Evolutionary conservation across 1,140 invertebrate species (phyloP).

Genomic region (Pectinophora gossypiella): DNA sequence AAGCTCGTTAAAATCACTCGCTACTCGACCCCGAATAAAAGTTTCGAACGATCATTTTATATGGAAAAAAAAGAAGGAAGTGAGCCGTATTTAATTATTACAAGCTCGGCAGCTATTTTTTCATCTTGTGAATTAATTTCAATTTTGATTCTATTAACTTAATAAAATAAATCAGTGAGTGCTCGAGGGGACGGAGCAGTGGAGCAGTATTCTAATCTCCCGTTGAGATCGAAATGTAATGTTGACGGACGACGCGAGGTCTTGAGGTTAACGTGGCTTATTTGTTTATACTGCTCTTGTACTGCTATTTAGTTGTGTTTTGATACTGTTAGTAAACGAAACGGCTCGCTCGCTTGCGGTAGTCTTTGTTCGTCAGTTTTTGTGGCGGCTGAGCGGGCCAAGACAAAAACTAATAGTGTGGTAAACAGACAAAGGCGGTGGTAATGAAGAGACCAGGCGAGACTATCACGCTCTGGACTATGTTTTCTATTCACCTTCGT

Average conservation of each 20-base stretch:
- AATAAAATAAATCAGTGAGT: constrained; percentile 43
- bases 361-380: constrained; percentile 36
- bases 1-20: constrained; percentile 66
- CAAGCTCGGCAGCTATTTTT: constrained; percentile 47
- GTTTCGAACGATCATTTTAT: constrained; percentile 39
- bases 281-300: constrained; percentile 26
- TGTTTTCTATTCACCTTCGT: too few relatives aligned
- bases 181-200: constrained; percentile 8
- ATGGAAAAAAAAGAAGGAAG: constrained; percentile 35
- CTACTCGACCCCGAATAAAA: constrained; percentile 50
- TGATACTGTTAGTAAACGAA: constrained; percentile 15
- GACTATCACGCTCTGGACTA: neutral
- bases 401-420: constrained; percentile 48
- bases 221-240: constrained; percentile 15
- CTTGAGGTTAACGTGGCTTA: constrained; percentile 25
- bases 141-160: constrained; percentile 57
- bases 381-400: constrained; percentile 24
- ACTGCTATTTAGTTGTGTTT: constrained; percentile 11
- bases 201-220: constrained; percentile 16
- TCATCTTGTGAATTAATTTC: constrained; percentile 51
- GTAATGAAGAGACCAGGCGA: constrained; percentile 38
- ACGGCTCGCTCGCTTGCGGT: constrained; percentile 1
- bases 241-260: constrained; percentile 21
- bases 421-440: constrained; percentile 41
- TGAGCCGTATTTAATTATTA: constrained; percentile 54